Conservation (phyloP, 2,888 invertebrate species). For the Busseola fusca region DNA sequence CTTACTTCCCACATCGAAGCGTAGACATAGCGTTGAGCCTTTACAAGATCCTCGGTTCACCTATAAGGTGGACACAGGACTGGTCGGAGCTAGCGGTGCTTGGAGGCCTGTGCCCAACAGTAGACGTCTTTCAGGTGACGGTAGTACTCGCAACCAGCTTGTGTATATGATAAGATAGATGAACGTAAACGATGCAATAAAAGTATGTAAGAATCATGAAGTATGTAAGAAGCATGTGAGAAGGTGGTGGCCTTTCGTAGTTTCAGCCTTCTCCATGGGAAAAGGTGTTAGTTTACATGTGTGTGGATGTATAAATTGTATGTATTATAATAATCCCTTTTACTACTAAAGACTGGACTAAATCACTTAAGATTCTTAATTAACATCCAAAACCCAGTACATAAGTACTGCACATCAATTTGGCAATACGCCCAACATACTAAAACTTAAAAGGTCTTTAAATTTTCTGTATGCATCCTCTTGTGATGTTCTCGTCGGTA, state of each 20-base stretch:
- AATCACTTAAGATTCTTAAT: constrained; percentile 20
- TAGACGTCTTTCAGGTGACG: not conserved
- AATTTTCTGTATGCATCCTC: constrained; percentile 47
- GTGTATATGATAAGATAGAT: too few species aligned
- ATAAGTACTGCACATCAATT: constrained; percentile 40
- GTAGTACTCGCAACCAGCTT: too few species aligned
- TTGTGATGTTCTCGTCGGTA: constrained; percentile 21
- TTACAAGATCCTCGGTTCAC: too few species aligned
- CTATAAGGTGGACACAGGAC: not conserved
- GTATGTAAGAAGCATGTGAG: too few species aligned
- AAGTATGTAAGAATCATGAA: too few species aligned
- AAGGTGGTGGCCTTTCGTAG: too few species aligned
- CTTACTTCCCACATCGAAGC: not conserved
- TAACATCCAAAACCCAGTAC: constrained; percentile 14
- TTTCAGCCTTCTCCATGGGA: too few species aligned
- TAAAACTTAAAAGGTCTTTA: constrained; percentile 43
- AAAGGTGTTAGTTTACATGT: too few species aligned
- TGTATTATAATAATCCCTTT: too few species aligned
- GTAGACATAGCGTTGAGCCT: not conserved
- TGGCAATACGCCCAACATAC: constrained; percentile 44
- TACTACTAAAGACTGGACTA: not conserved
- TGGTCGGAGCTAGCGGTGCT: not conserved
- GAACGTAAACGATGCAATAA: too few species aligned
- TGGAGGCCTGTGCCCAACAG: not conserved
- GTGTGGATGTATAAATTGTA: too few species aligned